Conservation (phyloP, 2,888 invertebrate genomes). For the Clitarchus hookeri region DNA sequence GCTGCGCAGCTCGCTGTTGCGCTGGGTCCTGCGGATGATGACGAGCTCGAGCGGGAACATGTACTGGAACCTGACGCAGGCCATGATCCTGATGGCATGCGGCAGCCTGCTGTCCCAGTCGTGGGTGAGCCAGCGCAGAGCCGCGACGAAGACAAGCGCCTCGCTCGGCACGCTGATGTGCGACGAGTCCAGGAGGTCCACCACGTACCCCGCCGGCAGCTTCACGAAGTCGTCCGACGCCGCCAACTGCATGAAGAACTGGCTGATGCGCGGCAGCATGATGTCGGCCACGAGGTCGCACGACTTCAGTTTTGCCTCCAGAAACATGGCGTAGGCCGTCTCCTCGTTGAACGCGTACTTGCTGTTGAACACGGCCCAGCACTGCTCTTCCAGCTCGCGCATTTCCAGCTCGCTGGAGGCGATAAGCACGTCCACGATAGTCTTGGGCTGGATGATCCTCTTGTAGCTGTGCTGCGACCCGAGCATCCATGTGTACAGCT, state of each 20-base stretch:
- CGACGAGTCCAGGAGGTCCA: neutral
- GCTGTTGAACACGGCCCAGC: slow-evolving; percentile 3
- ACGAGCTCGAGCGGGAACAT: neutral
- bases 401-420: neutral
- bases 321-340: neutral
- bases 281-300: neutral
- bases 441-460: neutral
- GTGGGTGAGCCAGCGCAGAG: neutral
- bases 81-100: neutral
- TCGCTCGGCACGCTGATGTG: neutral
- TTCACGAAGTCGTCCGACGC: neutral
- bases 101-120: neutral
- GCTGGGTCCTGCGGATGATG: neutral
- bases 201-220: neutral
- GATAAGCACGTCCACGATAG: neutral
- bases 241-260: neutral
- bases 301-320: neutral
- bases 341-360: neutral
- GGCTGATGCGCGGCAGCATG: neutral
- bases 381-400: neutral
- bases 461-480: neutral
- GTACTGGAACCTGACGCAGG: neutral
- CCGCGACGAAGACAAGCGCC: neutral
- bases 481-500: neutral
- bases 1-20: neutral